Base-by-base conservation (phyloP, 2,888 invertebrate genomes). In the Alloplasta piceator region DNA sequence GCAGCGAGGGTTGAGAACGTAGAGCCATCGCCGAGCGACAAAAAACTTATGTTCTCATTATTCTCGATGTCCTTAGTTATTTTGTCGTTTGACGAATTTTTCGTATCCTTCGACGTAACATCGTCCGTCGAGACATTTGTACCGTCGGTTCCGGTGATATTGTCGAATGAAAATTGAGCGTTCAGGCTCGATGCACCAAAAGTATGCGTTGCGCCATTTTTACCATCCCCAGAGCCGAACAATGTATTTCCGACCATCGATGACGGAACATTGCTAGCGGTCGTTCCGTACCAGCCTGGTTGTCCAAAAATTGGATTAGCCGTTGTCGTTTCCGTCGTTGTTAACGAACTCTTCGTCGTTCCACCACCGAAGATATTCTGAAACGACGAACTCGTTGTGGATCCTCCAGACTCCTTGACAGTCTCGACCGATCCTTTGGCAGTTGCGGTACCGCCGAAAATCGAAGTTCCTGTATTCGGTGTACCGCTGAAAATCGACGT, bases 1-100 rank as follows among this genome's bases (percentile, higher is more conserved):
- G 89, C 87, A 9, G 90, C 91, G 0, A 92, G 78, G 0, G 86
- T 74, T 9, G 88, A 88, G 71, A 92, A 92, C 0, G 89, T 87
- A 4, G 88, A 41, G 6, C 83, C 72, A 61, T 87, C 86, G 6
- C 87, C 87, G 0, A 85, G 55, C 0, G 88, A 84, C 0, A 91
- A 80, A 58, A 91, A 91, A 58, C 55, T 84, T 4, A 87, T 74
- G 6, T 66, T 73, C n/a, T 80, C 82, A 38, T 85, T 82, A 16
- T 85, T 85, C 7, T 82, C 82, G 5, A 12, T 39, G 38, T 6
- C 5, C 3, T 6, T 38, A 0, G 81, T 79, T 14, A 39, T 12
- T 63, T 76, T 43, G 3, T 68, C 72, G 4, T 26, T 48, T 2
- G 16, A 6, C n/a, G 67, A 16, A 14, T 5, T 66, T 10, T 48